Percentiles rank a stretch among this genome's conserved stretches.
Conservation (phyloP, 1,140 invertebrate genomes). For the Eueides isabella region DNA sequence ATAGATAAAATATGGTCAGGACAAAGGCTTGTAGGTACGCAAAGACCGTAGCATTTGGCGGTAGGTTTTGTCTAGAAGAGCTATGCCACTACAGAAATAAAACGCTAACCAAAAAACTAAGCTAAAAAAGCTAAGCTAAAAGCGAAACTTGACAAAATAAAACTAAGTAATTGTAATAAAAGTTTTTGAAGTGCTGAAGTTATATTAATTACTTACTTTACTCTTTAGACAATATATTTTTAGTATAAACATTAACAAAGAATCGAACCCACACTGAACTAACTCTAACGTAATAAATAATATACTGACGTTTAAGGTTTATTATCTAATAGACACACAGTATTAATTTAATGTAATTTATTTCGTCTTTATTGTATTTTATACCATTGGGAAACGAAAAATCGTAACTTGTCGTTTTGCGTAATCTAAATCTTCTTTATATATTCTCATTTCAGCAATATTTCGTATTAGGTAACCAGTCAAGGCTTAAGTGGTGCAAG, state of each 20-base stretch:
- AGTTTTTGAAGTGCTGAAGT: not conserved
- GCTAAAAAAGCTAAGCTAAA: too few species aligned
- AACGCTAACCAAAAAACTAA: too few species aligned
- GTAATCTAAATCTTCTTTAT: not conserved
- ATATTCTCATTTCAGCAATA: constrained; percentile 3
- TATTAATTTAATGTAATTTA: not conserved
- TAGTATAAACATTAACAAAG: too few species aligned
- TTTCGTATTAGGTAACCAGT: not conserved
- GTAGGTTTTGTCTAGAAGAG: too few species aligned
- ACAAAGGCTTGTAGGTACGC: too few species aligned
- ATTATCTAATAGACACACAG: not conserved
- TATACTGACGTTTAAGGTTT: not conserved
- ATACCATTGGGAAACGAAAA: not conserved
- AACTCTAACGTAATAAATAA: too few species aligned
- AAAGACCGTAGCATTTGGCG: too few species aligned
- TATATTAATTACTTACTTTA: not conserved
- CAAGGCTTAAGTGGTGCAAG: constrained; percentile 4
- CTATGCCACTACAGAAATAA: too few species aligned
- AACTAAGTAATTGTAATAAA: too few species aligned
- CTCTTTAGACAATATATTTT: not conserved
- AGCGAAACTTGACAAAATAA: too few species aligned
- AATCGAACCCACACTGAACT: too few species aligned
- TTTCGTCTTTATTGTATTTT: not conserved
- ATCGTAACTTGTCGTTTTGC: not conserved
- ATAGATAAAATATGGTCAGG: too few species aligned